These are phyloP conservation scores for Penelope pileata DNA, from an alignment of 2,113 vertebrate species.

Conservation along the genomic window DNA sequence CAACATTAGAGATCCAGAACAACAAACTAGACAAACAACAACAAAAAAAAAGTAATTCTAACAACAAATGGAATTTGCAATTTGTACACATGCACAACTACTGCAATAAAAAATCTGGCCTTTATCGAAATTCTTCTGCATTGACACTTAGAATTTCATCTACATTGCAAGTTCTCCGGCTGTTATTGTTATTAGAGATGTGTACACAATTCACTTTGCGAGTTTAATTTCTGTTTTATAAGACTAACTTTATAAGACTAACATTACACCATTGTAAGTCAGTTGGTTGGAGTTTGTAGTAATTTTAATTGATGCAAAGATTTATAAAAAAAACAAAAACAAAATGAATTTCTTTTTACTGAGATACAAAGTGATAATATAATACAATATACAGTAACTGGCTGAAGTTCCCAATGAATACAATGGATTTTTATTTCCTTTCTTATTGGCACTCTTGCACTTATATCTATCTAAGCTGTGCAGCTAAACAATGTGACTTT, in stretches of 20 bases:
- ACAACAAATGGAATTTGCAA: background rate
- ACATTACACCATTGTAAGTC: background rate
- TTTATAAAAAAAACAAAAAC: background rate
- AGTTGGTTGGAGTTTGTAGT: background rate
- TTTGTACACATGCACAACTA: background rate
- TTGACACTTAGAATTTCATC: background rate
- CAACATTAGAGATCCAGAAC: background rate
- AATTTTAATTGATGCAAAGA: background rate
- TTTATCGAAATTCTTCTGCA: background rate
- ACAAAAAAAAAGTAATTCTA: background rate
- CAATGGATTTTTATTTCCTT: background rate
- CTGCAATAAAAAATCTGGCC: conserved; percentile 17
- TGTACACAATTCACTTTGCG: conserved; percentile 1
- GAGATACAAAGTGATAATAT: background rate
- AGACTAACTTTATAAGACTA: background rate
- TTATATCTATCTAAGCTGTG: background rate
- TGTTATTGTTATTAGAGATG: background rate
- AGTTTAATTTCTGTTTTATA: conserved; percentile 28
- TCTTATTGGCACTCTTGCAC: background rate
- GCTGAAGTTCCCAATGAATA: background rate
- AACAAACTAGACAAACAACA: background rate
- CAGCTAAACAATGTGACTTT: background rate
- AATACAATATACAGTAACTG: background rate
- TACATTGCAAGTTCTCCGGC: background rate
- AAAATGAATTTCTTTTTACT: background rate